A percentile compares a stretch with the other conserved stretches of the same genome.
Conservation (phyloP, 2,797 vertebrate species). For the Cheirogaleus major region DNA sequence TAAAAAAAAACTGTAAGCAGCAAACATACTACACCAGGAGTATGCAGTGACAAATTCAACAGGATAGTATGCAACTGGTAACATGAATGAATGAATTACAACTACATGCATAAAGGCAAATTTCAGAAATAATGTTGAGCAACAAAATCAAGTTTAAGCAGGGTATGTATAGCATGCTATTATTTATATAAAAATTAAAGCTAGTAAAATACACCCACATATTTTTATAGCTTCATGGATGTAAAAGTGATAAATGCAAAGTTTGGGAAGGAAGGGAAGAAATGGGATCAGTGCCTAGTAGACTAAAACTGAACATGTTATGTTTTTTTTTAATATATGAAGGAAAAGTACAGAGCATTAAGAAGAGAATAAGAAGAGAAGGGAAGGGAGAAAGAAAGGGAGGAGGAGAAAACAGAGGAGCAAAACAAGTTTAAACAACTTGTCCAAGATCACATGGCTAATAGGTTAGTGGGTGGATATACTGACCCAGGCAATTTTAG, state of each 20-base stretch:
- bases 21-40: not conserved
- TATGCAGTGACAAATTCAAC: not conserved
- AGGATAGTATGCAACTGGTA: not conserved
- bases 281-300: not conserved
- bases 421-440: not conserved
- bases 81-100: not conserved
- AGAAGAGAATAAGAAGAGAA: not conserved
- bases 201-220: not conserved
- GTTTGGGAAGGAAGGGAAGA: not conserved
- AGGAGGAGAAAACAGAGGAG: not conserved
- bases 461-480: not conserved
- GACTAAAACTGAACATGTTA: not conserved
- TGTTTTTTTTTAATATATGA: not conserved
- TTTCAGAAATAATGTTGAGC: not conserved
- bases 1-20: not conserved
- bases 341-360: slow-evolving; percentile 12
- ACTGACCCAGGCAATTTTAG: not conserved
- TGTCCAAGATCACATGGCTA: not conserved
- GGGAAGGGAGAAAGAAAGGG: not conserved
- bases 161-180: not conserved
- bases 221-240: not conserved
- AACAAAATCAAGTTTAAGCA: not conserved
- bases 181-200: slow-evolving; percentile 3
- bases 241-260: not conserved
- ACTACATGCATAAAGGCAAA: not conserved